Base-by-base conservation (phyloP, 2,113 vertebrate species). In the Paradoxurus hermaphroditus region DNA sequence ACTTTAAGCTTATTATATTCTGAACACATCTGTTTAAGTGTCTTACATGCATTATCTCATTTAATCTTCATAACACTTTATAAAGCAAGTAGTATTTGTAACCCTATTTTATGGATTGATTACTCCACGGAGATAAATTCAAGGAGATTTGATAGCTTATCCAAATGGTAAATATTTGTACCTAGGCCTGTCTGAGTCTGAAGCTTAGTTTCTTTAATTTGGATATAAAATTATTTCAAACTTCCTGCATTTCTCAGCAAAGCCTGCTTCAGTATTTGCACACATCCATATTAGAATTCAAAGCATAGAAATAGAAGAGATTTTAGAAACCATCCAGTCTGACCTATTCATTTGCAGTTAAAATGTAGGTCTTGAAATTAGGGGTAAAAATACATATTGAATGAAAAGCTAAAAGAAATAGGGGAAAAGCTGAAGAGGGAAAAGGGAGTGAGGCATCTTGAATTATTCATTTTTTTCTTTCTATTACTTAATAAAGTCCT, bases 231-330 rank as follows among this genome's bases (percentile, higher is more conserved):
- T 78, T 93, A 73, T 39, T 78, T 63, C 27, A 87, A 95, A 75
- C 18, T 70, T 83, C 51, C 49, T 88, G n/a, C 8, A 31, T 75
- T 96, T 96, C 63, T 85, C 36, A 85, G 72, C 18, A 81, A 97
- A 94, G 77, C 7, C 14, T 75, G 10, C 15, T 67, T 92, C 25
- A 12, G 2, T 41, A 36, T 92, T 87, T 90, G 9, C 49, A 49
- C 41, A 77, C 51, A 72, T 49, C 59, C 27, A 46, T 29, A 59
- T 72, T 82, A 83, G 34, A 59, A 82, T 44, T 83, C 90, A 97
- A 94, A 94, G 36, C 39, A 62, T 1, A 88, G 49, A 89, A 88
- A n/a, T 77, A 9, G 21, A 70, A 96, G 39, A 94, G 21, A 95
- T 77, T 87, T 95, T 72, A 92, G n/a, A 87, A 91, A 77, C 1